These are phyloP conservation scores for Theretra japonica DNA, from an alignment of 2,888 invertebrate species.

Conservation along the genomic window DNA sequence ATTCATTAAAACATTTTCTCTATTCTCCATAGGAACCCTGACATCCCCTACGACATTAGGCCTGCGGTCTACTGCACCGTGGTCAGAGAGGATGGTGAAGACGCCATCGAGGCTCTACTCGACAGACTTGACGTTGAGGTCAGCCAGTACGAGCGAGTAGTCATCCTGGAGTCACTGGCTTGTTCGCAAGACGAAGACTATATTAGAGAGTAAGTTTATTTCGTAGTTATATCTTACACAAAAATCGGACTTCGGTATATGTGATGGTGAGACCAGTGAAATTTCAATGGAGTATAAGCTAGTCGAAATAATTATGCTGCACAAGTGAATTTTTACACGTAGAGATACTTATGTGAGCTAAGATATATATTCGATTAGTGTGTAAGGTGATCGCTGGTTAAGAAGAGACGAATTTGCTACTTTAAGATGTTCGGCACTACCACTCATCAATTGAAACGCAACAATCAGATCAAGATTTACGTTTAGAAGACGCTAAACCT, in stretches of 20 bases:
- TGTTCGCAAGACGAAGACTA: slow-evolving; percentile 87
- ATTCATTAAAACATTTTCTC: not conserved
- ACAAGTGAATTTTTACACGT: too few species aligned
- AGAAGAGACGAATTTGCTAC: too few species aligned
- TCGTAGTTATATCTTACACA: not conserved
- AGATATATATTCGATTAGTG: too few species aligned
- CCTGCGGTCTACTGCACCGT: slow-evolving; percentile 91
- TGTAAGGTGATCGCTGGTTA: too few species aligned
- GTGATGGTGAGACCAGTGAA: too few species aligned
- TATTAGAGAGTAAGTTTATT: slow-evolving; percentile 74
- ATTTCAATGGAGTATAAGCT: too few species aligned
- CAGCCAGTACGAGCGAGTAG: slow-evolving; percentile 89
- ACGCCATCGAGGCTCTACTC: slow-evolving; percentile 89
- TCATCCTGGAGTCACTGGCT: slow-evolving; percentile 88
- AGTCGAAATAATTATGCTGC: too few species aligned
- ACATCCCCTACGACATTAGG: slow-evolving; percentile 81
- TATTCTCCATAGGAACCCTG: slow-evolving; percentile 64
- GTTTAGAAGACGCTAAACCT: too few species aligned
- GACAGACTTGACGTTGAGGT: slow-evolving; percentile 86
- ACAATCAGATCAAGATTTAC: too few species aligned
- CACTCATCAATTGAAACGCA: too few species aligned
- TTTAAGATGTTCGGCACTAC: too few species aligned
- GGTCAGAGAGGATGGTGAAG: slow-evolving; percentile 87
- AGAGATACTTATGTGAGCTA: too few species aligned
- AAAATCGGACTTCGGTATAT: not conserved